Evolutionary conservation across 30 jellyfish, hydroid and myxozoan genomes (phyloP).

Genomic region (Chironex yamaguchii): DNA sequence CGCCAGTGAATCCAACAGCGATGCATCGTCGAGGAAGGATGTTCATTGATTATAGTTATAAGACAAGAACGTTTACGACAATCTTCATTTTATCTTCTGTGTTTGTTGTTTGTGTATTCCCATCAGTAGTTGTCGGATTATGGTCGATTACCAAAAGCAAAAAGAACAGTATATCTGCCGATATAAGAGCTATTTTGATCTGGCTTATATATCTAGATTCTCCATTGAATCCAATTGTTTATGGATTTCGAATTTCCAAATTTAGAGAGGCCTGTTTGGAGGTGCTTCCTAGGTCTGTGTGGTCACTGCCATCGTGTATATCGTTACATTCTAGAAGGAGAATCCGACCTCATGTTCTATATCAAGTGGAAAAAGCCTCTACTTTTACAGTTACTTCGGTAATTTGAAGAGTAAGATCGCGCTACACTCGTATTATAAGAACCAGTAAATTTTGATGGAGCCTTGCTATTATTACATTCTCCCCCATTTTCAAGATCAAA

Average conservation of each 20-base stretch:
- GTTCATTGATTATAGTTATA: conserved; percentile 90
- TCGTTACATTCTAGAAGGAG: conserved; percentile 77
- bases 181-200: conserved; percentile 30
- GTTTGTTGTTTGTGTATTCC: conserved; percentile 66
- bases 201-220: conserved; percentile 81
- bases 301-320: conserved; percentile 51
- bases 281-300: conserved; percentile 65
- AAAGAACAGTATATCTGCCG: conserved; percentile 8
- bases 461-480: no score
- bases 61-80: conserved; percentile 92
- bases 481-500: no score
- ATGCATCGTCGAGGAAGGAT: conserved; percentile 83
- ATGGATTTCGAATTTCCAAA: conserved; percentile 76
- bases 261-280: conserved; percentile 88
- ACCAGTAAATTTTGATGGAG: no score
- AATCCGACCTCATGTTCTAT: conserved; percentile 84
- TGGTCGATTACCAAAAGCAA: conserved; percentile 22
- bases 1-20: conserved; percentile 95
- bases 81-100: conserved; percentile 72
- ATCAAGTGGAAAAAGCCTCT: conserved; percentile 72
- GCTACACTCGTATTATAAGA: no score
- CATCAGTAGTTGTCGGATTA: conserved; percentile 57
- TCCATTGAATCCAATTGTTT: conserved; percentile 71
- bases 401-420: neutral
- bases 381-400: neutral